Evolutionary conservation across 2,113 vertebrate genomes (phyloP), one percentile per base, ranked within the genome.

Genomic region (Phoenicopterus ruber): DNA sequence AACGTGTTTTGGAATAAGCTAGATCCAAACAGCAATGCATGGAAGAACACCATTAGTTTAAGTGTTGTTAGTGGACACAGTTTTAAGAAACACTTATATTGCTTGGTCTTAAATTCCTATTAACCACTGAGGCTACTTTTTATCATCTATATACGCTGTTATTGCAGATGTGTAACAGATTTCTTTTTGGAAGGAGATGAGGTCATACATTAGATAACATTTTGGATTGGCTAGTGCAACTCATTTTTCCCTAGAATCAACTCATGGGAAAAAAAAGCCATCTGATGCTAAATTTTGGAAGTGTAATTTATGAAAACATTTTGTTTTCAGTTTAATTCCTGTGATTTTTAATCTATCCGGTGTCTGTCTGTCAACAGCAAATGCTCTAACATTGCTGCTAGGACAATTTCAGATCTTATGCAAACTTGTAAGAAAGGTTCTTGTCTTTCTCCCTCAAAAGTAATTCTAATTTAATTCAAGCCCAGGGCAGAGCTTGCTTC

Each of bases 341-440:
- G 77, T 80, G 44, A 50, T 57, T 88, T 80, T 81, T 63, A 50
- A 82, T 76, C 69, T 97, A 12, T 80, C 76, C 32, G 25, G 44
- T 85, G 29, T 69, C 82, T 95, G 92, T 95, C 93, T 88, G 21
- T 94, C 81, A 76, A 44, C 70, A 91, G 71, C 81, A 96, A 65
- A 26, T 59, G 36, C 86, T 95, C 83, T 88, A 76, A 87, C 44
- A 70, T 94, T 94, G 54, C 77, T 96, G 70, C 85, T 93, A 73
- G 85, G 88, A 38, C 22, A 85, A 77, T 94, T 93, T 95, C 88
- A 96, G 67, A 32, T 73, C 10, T 55, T 93, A 69, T 7, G 31
- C 93, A 89, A 96, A 79, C 77, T 91, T 97, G 66, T 86, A 82
- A 83, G 78, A 96, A 90, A 94, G 19, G 44, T 94, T 94, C 50